These are phyloP conservation scores for Siniperca scherzeri DNA, from an alignment of 2,797 vertebrate species.

Conservation along the genomic window DNA sequence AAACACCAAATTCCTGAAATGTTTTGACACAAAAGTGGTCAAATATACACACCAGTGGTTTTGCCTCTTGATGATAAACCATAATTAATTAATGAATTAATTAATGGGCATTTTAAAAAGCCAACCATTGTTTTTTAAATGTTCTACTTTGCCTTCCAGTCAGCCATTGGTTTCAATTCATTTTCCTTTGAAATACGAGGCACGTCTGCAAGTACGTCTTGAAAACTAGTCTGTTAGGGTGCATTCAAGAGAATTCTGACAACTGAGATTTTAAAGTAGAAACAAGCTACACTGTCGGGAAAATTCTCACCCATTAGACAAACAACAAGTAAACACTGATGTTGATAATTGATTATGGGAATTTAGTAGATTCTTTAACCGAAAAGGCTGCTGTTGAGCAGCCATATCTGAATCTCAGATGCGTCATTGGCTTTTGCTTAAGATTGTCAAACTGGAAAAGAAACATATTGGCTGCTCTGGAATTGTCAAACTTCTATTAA, in stretches of 20 bases:
- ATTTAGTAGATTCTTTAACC: not conserved
- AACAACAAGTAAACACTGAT: no score
- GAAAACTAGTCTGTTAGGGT: not conserved
- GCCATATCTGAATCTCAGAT: not conserved
- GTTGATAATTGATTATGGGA: not conserved
- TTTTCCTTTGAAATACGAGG: not conserved
- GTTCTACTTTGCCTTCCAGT: not conserved
- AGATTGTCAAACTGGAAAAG: not conserved
- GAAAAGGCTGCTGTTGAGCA: not conserved
- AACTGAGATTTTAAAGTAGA: not conserved
- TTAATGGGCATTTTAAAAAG: not conserved
- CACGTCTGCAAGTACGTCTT: no score
- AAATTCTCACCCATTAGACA: not conserved
- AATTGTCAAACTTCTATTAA: not conserved
- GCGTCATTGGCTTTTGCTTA: no score
- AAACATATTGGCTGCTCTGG: not conserved
- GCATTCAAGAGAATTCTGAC: not conserved
- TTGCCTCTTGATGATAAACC: no score
- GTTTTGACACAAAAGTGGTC: not conserved
- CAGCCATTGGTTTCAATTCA: not conserved
- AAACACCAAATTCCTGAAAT: not conserved
- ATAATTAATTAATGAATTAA: not conserved
- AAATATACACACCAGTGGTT: not conserved
- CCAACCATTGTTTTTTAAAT: not conserved
- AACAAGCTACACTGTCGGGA: not conserved